Evolutionary conservation across 2,113 vertebrate genomes (phyloP).

Genomic region (Monarcha castaneiventris): DNA sequence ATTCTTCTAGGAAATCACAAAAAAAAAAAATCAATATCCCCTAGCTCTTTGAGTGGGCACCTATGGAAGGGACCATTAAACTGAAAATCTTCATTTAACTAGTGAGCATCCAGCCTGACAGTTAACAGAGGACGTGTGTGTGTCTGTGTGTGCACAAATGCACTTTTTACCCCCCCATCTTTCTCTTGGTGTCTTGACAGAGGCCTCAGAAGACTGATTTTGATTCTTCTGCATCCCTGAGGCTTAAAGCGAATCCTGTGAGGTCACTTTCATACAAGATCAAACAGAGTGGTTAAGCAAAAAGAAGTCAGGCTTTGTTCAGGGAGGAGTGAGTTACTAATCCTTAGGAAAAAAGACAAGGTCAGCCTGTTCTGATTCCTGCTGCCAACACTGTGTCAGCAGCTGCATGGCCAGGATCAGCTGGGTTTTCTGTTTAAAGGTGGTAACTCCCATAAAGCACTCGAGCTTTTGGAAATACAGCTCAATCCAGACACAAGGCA

Average conservation of each 20-base stretch:
- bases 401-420: background rate
- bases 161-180: background rate
- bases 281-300: background rate
- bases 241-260: background rate
- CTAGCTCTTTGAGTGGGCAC: background rate
- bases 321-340: background rate
- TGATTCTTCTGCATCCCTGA: background rate
- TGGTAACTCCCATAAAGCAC: background rate
- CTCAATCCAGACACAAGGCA: background rate
- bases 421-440: background rate
- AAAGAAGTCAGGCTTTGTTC: background rate
- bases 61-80: background rate
- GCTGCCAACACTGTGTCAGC: background rate
- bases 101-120: background rate
- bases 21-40: background rate
- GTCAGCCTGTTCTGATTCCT: background rate
- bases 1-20: constrained; percentile 6
- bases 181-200: background rate
- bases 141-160: background rate
- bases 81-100: background rate
- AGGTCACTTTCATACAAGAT: background rate
- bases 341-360: background rate
- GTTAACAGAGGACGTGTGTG: background rate
- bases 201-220: background rate
- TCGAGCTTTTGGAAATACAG: background rate